Conservation (phyloP, 2,797 vertebrate species). For the Onychomys arenicola region DNA sequence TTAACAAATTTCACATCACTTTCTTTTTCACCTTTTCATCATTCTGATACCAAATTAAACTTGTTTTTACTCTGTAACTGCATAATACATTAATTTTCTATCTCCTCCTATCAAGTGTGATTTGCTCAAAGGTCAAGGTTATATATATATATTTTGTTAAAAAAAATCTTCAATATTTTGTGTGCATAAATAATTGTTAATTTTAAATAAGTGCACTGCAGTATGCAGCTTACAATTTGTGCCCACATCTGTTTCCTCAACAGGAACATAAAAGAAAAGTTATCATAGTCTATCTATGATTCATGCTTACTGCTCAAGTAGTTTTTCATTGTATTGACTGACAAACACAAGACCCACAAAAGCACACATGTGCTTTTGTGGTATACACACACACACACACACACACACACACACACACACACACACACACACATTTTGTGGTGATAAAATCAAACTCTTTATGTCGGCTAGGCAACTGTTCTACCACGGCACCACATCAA, state of each 20-base stretch:
- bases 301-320: conserved; percentile 14
- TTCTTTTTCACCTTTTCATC: background rate
- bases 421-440: background rate
- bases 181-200: conserved; percentile 42
- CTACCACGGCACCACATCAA: background rate
- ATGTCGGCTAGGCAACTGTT: background rate
- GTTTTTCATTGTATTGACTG: conserved; percentile 50
- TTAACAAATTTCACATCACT: background rate
- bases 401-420: background rate
- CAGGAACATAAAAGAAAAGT: conserved; percentile 40
- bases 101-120: background rate
- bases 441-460: background rate
- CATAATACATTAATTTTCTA: conserved; percentile 2
- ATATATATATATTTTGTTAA: background rate
- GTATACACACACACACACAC: too few species aligned
- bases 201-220: conserved; percentile 39
- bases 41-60: conserved; percentile 45
- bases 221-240: conserved; percentile 31
- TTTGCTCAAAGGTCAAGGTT: background rate
- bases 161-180: background rate
- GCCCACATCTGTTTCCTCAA: conserved; percentile 1
- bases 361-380: background rate
- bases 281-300: conserved; percentile 45
- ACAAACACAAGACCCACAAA: background rate
- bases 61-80: conserved; percentile 8